Evolutionary conservation across 2,113 vertebrate genomes (phyloP).

Genomic region (Leucoraja erinaceus): DNA sequence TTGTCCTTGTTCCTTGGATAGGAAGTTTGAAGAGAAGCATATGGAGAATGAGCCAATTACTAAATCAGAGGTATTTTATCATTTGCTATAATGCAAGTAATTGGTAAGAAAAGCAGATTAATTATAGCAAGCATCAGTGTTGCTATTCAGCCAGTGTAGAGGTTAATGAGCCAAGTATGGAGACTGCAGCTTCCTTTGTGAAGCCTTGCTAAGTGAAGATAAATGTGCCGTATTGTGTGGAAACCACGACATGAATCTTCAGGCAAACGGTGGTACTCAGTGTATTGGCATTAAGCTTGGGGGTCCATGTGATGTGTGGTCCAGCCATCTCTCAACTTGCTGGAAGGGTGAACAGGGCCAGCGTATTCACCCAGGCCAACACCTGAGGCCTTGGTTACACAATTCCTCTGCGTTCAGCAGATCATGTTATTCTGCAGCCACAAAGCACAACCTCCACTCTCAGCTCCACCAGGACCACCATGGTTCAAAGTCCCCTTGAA

Average conservation of each 20-base stretch:
- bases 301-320: background rate
- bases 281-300: conserved; percentile 1
- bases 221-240: background rate
- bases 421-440: too few relatives aligned
- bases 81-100: conserved; percentile 8
- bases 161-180: background rate
- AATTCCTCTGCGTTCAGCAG: too few relatives aligned
- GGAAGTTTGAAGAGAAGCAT: conserved; percentile 10
- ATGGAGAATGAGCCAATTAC: background rate
- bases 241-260: background rate
- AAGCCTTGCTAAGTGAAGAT: background rate
- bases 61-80: background rate
- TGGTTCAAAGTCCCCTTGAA: too few relatives aligned
- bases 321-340: too few relatives aligned
- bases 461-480: too few relatives aligned
- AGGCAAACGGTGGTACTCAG: background rate
- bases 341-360: too few relatives aligned
- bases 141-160: background rate
- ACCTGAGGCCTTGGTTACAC: too few relatives aligned
- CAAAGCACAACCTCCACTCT: too few relatives aligned
- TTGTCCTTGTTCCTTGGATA: background rate
- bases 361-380: too few relatives aligned
- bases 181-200: background rate
- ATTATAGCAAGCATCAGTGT: conserved; percentile 22
- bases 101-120: conserved; percentile 3